Base-by-base conservation (phyloP, 2,797 vertebrate species). In the Chaetophractus vellerosus region DNA sequence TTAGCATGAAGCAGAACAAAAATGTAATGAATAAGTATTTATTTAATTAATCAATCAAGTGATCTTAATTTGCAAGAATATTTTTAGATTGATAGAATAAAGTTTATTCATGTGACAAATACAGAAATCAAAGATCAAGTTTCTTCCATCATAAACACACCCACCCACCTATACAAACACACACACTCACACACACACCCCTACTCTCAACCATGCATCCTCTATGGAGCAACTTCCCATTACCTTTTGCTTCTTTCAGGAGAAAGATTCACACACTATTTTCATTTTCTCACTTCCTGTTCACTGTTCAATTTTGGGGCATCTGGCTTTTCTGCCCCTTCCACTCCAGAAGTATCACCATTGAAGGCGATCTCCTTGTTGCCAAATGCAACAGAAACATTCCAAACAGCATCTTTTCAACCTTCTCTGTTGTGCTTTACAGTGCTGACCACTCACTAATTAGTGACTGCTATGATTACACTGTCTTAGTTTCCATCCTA, bases 61-160 rank as follows among this genome's bases (percentile, higher is more conserved):
- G 16, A 71, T 48, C 24, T 89, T 87, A 84, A 87, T 68, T 74
- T 91, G 12, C 45, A 91, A 66, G 18, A 74, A 68, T 68, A 31
- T 69, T 61, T 93, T 83, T 63, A 63, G 57, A 66, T 33, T 63
- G n/a, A 41, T 79, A 6, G 24, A 57, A 87, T 61, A 76, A 87
- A 48, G 12, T 78, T 48, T n/a, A 83, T 55, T 41, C 78, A 31
- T 64, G 31, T 24, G 18, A 75, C 15, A 94, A 96, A 92, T 52
- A 75, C 26, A 88, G 9, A 94, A 93, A 84, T n/a, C 7, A 1
- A 82, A 90, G 15, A 11, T 93, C 33, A 61, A 16, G 4, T 61
- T 1, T 63, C 21, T 84, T 78, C 10, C 1, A 59, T 26, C 3
- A 63, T 11, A 41, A 63, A 61, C 28, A 45, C 28, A 74, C 28